Percentiles rank a stretch among this genome's conserved stretches.
Evolutionary conservation across 2,888 invertebrate genomes (phyloP).

Genomic region (Cordylochernes scorpioides): DNA sequence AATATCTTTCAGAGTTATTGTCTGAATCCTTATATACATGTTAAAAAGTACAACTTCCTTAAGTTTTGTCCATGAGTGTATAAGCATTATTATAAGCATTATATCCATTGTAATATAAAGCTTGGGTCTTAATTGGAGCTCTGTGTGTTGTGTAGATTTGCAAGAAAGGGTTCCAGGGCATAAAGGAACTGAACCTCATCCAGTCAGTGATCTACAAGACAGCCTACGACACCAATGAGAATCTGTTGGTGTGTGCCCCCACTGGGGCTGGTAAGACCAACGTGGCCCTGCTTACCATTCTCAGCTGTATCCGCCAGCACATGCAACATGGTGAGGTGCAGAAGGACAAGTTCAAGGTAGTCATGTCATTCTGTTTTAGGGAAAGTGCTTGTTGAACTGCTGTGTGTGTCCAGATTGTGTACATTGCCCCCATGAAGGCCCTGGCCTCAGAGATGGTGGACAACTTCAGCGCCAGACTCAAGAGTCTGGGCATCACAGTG

Average conservation of each 20-base stretch:
- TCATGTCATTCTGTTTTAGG: background rate
- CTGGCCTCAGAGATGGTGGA: slow-evolving; percentile 92
- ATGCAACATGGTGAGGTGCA: slow-evolving; percentile 46
- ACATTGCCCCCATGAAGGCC: slow-evolving; percentile 99
- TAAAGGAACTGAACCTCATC: slow-evolving; percentile 63
- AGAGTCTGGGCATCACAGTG: slow-evolving; percentile 49
- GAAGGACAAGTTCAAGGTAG: slow-evolving; percentile 75
- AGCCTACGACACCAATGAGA: slow-evolving; percentile 87
- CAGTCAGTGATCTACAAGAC: slow-evolving; percentile 84
- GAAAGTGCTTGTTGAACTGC: background rate
- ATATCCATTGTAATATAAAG: background rate
- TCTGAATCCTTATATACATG: slow-evolving; percentile 4
- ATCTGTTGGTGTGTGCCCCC: slow-evolving; percentile 87
- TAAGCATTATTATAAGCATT: no score
- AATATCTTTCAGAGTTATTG: no score
- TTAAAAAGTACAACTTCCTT: background rate
- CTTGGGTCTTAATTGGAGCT: background rate
- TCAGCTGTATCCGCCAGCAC: slow-evolving; percentile 65
- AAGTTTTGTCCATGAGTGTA: no score
- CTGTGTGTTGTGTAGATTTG: slow-evolving; percentile 42
- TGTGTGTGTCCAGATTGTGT: slow-evolving; percentile 46
- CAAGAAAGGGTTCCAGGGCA: slow-evolving; percentile 60
- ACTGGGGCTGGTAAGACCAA: slow-evolving; percentile 99
- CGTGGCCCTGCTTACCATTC: slow-evolving; percentile 71
- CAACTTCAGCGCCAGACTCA: slow-evolving; percentile 59